Evolutionary conservation across 2,797 vertebrate genomes (phyloP), one percentile per base, ranked within the genome.

Genomic region (Benthosema pterotum): DNA sequence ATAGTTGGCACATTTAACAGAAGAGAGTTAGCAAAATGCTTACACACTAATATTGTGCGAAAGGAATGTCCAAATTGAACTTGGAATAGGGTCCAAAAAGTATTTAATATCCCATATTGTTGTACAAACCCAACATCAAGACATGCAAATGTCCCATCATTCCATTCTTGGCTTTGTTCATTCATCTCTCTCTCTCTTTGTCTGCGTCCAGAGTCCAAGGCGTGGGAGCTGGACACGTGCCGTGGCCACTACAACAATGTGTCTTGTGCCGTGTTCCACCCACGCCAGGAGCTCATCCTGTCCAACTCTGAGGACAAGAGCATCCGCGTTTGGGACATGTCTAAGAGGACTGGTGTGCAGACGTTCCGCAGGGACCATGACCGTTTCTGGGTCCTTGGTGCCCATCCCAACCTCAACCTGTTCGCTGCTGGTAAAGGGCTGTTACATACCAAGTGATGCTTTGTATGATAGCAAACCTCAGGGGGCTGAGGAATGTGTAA

Each of bases 221-320:
- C 97, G 0, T 98, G 97, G 97, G 97, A 99, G 83, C 92, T 99
- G 18, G 97, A 99, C 83, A 99, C 97, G 0, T 99, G 97, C 80
- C 93, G 97, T 0, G 97, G 97, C 0, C 97, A 99, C 87, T 99
- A 99, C 91, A 99, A 99, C 94, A 99, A 99, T 0, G 97, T 99
- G 28, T 99, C 97, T 1, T 99, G 97, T 1, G 95, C 97, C 0
- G 96, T 96, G 15, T 99, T 99, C 82, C 97, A 99, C 80, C 97
- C 97, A 0, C 96, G 97, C 1, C 97, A 99, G 88, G 97, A 99
- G 69, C 91, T 99, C 52, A 99, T 99, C 74, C 94, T 99, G 62
- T 99, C 97, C 71, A 99, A 99, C 87, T 99, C 97, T 0, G 97
- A 99, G 79, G 97, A 99, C 89, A 99, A 99, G 83, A 99, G 97